These are phyloP conservation scores for Avahi laniger DNA, from an alignment of 2,797 vertebrate genomes.

Conservation along the genomic window DNA sequence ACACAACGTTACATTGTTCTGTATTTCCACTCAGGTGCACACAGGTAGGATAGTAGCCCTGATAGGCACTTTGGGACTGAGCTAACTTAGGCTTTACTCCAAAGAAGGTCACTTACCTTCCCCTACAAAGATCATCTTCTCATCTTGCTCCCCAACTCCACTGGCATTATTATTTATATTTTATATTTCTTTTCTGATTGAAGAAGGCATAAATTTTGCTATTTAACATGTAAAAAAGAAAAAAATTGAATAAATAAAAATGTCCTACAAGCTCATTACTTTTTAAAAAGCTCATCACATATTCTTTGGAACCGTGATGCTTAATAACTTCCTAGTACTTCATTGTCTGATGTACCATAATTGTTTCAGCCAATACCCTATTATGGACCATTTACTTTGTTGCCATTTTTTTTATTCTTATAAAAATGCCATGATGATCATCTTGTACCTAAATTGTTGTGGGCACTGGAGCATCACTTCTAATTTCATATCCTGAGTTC, in stretches of 20 bases:
- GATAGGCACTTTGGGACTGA: not conserved
- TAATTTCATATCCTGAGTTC: not conserved
- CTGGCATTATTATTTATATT: not conserved
- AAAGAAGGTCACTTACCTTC: not conserved
- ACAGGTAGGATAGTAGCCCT: not conserved
- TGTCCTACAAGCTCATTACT: not conserved
- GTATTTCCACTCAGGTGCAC: not conserved
- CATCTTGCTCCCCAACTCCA: not conserved
- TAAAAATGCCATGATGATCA: not conserved
- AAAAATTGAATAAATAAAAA: not conserved
- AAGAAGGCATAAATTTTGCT: not conserved
- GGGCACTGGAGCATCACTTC: not conserved
- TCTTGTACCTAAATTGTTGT: not conserved
- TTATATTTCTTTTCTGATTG: not conserved
- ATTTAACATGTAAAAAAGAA: not conserved
- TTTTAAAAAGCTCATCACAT: not conserved
- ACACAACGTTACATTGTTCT: constrained; percentile 28
- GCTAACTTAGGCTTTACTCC: not conserved
- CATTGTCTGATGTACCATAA: not conserved
- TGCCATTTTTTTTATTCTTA: not conserved
- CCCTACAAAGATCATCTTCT: not conserved
- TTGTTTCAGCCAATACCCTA: not conserved
- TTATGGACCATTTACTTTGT: not conserved
- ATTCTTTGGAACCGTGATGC: not conserved
- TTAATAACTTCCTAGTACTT: not conserved